Evolutionary conservation across 1,140 invertebrate species (phyloP).

Genomic region (Drosophila melanica): DNA sequence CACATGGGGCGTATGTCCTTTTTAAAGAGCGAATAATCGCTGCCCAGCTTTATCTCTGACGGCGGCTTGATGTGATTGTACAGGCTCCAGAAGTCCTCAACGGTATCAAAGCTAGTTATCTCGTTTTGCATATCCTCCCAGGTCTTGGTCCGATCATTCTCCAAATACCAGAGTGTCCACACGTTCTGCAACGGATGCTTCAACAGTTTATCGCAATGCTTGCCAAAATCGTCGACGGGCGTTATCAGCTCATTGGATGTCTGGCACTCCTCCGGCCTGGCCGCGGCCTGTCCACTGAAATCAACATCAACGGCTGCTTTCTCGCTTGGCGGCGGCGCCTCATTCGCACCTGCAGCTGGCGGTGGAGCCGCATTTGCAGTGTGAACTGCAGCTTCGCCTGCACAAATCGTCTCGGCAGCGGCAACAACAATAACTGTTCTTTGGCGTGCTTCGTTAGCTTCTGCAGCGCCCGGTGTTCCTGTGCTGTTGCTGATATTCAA

Average conservation of each 20-base stretch:
- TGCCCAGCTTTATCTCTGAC: slow-evolving; percentile 94
- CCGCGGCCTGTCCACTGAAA: too few species aligned
- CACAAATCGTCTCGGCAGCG: too few species aligned
- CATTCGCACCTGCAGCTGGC: neutral
- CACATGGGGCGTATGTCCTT: slow-evolving; percentile 99
- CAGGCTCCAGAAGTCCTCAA: slow-evolving; percentile 99
- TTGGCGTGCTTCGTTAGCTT: neutral
- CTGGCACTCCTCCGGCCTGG: neutral
- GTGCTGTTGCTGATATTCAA: too few species aligned
- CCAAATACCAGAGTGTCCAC: slow-evolving; percentile 99
- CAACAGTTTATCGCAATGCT: slow-evolving; percentile 86
- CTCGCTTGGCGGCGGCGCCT: neutral
- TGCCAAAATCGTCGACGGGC: neutral
- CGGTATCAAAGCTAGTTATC: slow-evolving; percentile 96
- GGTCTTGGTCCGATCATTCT: slow-evolving; percentile 93
- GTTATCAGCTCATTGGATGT: neutral
- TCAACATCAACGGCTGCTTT: too few species aligned
- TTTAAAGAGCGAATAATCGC: slow-evolving; percentile 99
- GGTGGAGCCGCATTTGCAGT: neutral
- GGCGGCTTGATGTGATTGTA: slow-evolving; percentile 98
- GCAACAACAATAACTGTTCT: too few species aligned
- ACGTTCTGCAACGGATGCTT: slow-evolving; percentile 98
- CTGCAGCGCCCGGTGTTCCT: too few species aligned
- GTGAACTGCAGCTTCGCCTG: too few species aligned
- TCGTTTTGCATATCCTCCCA: slow-evolving; percentile 98